Conservation (phyloP, 2,888 invertebrate genomes). For the Tetranychus piercei region DNA sequence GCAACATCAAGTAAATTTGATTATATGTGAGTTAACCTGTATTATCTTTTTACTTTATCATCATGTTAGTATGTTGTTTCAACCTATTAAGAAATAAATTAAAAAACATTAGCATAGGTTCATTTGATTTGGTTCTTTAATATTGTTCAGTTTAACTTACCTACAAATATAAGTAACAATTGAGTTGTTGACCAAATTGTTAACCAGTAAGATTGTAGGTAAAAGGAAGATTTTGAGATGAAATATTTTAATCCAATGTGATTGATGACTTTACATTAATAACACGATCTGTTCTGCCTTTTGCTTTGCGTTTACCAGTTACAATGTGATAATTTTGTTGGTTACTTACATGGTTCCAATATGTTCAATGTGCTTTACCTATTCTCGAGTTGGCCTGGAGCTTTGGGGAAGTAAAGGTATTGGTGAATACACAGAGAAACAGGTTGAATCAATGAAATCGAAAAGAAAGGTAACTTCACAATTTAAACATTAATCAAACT, state of each 20-base stretch:
- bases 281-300: too few species aligned
- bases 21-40: conserved; percentile 21
- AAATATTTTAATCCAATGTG: too few species aligned
- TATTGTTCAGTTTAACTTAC: too few species aligned
- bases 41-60: neutral
- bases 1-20: conserved; percentile 22
- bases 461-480: conserved; percentile 42
- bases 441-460: conserved; percentile 60
- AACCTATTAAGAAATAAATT: too few species aligned
- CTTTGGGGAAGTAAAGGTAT: conserved; percentile 71
- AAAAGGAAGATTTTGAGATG: too few species aligned
- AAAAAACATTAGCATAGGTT: too few species aligned
- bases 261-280: too few species aligned
- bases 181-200: too few species aligned
- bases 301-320: conserved; percentile 39
- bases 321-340: conserved; percentile 59
- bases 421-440: conserved; percentile 65
- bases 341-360: conserved; percentile 71
- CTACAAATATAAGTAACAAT: too few species aligned
- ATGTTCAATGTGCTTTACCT: conserved; percentile 58
- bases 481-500: neutral
- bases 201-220: too few species aligned
- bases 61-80: too few species aligned
- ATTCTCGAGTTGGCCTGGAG: conserved; percentile 57
- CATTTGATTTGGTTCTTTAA: too few species aligned